Percentiles rank a stretch among this genome's conserved stretches.
Evolutionary conservation across 2,888 invertebrate genomes (phyloP).

Genomic region (Cosmopolites sordidus): DNA sequence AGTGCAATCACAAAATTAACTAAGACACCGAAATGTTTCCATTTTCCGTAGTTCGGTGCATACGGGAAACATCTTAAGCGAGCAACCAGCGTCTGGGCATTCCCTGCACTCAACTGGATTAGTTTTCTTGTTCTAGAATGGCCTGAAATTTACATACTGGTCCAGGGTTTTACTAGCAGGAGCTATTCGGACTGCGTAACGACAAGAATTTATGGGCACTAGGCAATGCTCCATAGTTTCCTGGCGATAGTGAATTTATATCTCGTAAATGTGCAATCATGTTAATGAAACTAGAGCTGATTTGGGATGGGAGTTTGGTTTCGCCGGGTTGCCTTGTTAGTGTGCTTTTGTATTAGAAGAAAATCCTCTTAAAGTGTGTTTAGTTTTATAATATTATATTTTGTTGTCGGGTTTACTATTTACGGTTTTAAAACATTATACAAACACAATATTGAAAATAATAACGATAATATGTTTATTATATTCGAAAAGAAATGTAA

Average conservation of each 20-base stretch:
- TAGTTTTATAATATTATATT: no score
- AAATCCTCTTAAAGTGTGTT: no score
- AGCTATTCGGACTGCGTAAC: slow-evolving; percentile 1
- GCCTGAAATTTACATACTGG: slow-evolving; percentile 22
- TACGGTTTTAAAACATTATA: no score
- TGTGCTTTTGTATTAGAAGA: no score
- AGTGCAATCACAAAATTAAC: slow-evolving; percentile 17
- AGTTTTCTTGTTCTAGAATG: slow-evolving; percentile 23
- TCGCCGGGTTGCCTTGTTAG: no score
- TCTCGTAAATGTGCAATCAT: slow-evolving; percentile 3
- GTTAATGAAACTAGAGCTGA: slow-evolving; percentile 2
- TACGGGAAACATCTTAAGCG: slow-evolving; percentile 20
- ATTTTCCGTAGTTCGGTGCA: slow-evolving; percentile 11
- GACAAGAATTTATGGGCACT: slow-evolving; percentile 5
- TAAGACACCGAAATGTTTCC: slow-evolving; percentile 16
- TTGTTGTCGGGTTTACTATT: no score
- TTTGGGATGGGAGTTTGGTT: no score
- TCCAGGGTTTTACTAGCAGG: no score
- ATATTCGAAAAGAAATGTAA: no score
- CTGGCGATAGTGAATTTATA: slow-evolving; percentile 3
- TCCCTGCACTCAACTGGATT: slow-evolving; percentile 24
- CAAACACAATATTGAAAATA: no score
- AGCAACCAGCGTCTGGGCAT: slow-evolving; percentile 9
- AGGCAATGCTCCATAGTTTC: not conserved
- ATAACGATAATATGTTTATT: no score